These are phyloP conservation scores for Callopanchax toddi DNA, from an alignment of 2,113 vertebrate genomes.

Conservation along the genomic window DNA sequence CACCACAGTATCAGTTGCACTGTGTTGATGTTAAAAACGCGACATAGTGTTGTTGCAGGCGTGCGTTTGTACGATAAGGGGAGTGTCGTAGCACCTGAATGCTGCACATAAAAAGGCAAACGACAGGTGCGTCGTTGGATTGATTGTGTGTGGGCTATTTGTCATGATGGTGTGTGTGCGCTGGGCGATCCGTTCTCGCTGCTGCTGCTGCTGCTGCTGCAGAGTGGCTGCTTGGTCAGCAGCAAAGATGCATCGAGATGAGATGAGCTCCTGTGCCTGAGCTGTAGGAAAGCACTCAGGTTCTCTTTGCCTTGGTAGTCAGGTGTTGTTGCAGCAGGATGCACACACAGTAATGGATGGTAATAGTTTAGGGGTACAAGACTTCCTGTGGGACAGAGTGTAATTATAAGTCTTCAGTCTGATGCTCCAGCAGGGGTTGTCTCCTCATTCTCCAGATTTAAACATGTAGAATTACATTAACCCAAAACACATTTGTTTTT, in stretches of 20 bases:
- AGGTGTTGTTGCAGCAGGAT: constrained; percentile 34
- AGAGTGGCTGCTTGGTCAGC: constrained; percentile 68
- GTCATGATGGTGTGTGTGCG: constrained; percentile 10
- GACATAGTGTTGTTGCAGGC: constrained; percentile 41
- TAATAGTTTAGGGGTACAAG: constrained; percentile 22
- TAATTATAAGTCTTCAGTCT: constrained; percentile 5
- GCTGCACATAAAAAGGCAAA: constrained; percentile 17
- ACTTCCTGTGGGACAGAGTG: constrained; percentile 27
- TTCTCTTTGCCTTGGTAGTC: constrained; percentile 33
- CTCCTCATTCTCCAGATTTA: constrained; percentile 19
- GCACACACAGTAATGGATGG: constrained; percentile 24
- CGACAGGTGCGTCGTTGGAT: constrained; percentile 28
- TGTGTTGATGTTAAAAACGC: constrained; percentile 22
- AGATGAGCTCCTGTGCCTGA: constrained; percentile 35
- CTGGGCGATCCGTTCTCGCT: constrained; percentile 27
- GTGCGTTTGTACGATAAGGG: constrained; percentile 20
- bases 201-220: constrained; percentile 49
- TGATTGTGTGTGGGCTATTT: constrained; percentile 7
- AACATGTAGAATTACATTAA: no score
- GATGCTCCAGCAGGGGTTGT: constrained; percentile 15
- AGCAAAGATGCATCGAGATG: constrained; percentile 51
- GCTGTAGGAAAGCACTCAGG: constrained; percentile 39
- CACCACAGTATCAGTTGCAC: constrained; percentile 32
- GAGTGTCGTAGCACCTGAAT: constrained; percentile 37
- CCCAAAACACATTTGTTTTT: no score